Evolutionary conservation across 1,140 invertebrate genomes (phyloP).

Genomic region (Drosophila tropicalis): DNA sequence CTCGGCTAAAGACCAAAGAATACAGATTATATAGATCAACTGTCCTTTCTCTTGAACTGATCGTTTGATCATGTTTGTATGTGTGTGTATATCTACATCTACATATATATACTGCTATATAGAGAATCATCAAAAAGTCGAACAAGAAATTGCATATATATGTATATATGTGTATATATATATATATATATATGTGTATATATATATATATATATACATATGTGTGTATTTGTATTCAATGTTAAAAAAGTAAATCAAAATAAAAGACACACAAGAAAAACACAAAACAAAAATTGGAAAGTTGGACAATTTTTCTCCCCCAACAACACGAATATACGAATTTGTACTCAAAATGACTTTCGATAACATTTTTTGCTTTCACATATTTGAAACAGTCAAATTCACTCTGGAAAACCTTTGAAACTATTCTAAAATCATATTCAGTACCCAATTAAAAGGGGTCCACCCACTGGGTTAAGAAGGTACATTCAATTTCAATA

Average conservation of each 20-base stretch:
- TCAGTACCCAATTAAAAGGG: too few species aligned
- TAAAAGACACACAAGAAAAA: background rate
- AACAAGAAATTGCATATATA: conserved; percentile 11
- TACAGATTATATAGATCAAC: conserved; percentile 6
- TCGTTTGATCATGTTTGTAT: conserved; percentile 21
- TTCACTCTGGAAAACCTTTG: too few species aligned
- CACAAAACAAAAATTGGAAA: background rate
- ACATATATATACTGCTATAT: conserved; percentile 12
- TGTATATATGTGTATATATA: background rate
- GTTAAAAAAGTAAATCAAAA: conserved; percentile 6
- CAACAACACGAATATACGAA: background rate
- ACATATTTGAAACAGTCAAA: too few species aligned
- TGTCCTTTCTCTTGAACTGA: conserved; percentile 22
- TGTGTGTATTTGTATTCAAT: conserved; percentile 8
- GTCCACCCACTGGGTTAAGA: too few species aligned
- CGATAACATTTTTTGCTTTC: too few species aligned
- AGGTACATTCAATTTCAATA: too few species aligned
- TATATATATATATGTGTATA: too few species aligned
- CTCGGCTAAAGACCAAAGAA: conserved; percentile 62
- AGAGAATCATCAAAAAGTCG: conserved; percentile 3
- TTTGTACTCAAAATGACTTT: too few species aligned
- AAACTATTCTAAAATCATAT: too few species aligned
- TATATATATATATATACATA: too few species aligned
- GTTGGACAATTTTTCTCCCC: too few species aligned
- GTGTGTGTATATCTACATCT: conserved; percentile 20